Evolutionary conservation across 2,113 vertebrate genomes (phyloP), one percentile per base, ranked within the genome.

Genomic region (Pipa parva): DNA sequence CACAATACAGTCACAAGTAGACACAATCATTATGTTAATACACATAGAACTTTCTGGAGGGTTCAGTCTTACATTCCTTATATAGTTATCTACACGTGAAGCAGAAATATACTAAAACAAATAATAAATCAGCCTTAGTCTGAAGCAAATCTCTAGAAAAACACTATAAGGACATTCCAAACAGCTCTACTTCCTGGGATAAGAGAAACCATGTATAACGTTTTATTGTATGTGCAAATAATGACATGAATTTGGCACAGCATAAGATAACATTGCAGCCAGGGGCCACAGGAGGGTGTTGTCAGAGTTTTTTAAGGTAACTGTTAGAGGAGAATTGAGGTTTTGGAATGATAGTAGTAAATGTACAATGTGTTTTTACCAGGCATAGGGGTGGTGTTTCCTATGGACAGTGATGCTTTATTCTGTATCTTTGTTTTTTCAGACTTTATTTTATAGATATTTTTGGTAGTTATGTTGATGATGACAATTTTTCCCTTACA

Each of bases 221-320:
- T 59, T 59, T 59, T 59, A 59, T 59, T 59, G 31, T n/a, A 42
- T 17, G 57, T 59, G 36, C 42, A 59, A 59, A 59, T 42, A 26
- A 42, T 26, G 36, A 42, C 57, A 59, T 59, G 36, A 42, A 59
- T 22, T 59, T 59, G 36, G 57, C 28, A 39, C 57, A 59, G 39
- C 36, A 25, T 37, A 42, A 22, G 28, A n/a, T 25, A 42, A 22
- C 55, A n/a, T 25, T 42, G 21, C 12, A 59, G 20, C 36, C 24
- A 15, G 42, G 7, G 22, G 24, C 22, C n/a, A 22, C 24, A 59
- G 7, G 13, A 22, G n/a, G 12, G 25, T 42, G 22, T 26, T 59
- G 46, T 42, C 37, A 42, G 11, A 42, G 13, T 5, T n/a, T 59
- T 37, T 42, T 59, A 42, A 25, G 22, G 36, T 59, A 15, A 36